Conservation (phyloP, 2,797 vertebrate species). For the Rhinophrynus dorsalis region DNA sequence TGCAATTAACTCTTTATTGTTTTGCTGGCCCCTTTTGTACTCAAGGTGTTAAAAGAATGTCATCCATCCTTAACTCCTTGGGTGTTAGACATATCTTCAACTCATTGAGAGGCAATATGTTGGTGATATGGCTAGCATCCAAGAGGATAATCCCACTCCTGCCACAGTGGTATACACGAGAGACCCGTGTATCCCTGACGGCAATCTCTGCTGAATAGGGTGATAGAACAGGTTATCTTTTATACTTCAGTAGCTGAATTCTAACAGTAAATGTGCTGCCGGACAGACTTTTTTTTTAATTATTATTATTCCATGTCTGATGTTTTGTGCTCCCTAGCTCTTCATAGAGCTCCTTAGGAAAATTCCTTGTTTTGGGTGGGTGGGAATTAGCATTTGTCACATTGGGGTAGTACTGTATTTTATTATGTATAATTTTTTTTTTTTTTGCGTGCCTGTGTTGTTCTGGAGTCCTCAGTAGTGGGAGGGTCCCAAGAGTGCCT, state of each 20-base stretch:
- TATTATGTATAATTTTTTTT: too few relatives aligned
- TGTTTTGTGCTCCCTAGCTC: conserved; percentile 6
- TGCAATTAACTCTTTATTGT: not conserved
- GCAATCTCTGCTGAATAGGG: too few relatives aligned
- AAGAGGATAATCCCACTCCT: not conserved
- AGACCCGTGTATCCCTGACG: too few relatives aligned
- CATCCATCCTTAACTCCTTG: too few relatives aligned
- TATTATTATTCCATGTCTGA: not conserved
- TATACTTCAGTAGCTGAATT: conserved; percentile 12
- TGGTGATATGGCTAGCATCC: too few relatives aligned
- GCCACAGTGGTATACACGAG: not conserved
- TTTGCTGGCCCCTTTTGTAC: not conserved
- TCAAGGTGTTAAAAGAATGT: not conserved
- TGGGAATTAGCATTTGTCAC: conserved; percentile 6
- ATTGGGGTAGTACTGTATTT: not conserved
- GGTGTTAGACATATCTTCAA: too few relatives aligned
- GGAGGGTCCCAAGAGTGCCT: conserved; percentile 43
- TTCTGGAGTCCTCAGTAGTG: conserved; percentile 23
- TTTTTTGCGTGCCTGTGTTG: conserved; percentile 26
- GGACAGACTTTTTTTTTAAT: conserved; percentile 33
- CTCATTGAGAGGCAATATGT: too few relatives aligned
- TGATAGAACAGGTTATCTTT: too few relatives aligned
- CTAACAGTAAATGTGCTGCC: conserved; percentile 34
- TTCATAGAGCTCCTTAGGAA: not conserved
- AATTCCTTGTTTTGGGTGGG: conserved; percentile 12